A percentile compares a stretch with the other conserved stretches of the same genome.
These are phyloP conservation scores for Grammomys surdaster DNA, from an alignment of 2,113 vertebrate genomes.

Conservation along the genomic window DNA sequence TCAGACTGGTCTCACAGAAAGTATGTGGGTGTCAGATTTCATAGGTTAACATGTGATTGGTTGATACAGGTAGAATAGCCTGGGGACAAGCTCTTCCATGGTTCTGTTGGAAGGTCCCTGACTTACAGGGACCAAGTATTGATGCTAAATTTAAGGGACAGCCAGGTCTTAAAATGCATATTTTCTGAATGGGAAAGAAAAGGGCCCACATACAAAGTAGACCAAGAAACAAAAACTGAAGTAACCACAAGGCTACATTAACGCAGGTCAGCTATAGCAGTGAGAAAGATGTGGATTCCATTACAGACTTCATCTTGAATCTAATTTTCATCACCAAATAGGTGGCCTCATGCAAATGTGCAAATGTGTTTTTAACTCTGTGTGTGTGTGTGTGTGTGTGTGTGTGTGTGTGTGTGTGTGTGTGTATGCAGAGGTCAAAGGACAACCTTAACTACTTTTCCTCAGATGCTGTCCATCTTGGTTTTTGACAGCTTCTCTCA, in stretches of 20 bases:
- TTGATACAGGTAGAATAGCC: neutral
- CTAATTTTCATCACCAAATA: constrained; percentile 22
- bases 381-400: neutral
- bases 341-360: neutral
- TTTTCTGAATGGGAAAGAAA: neutral
- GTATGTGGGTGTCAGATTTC: neutral
- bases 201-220: neutral
- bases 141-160: neutral
- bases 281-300: neutral
- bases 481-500: neutral
- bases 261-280: neutral
- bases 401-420: neutral
- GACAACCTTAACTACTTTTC: neutral
- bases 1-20: neutral
- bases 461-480: neutral
- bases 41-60: neutral
- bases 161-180: constrained; percentile 16
- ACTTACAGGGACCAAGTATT: constrained; percentile 3
- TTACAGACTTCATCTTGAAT: neutral
- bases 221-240: constrained; percentile 4
- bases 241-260: neutral
- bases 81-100: neutral
- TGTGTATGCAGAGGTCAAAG: neutral
- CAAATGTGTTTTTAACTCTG: neutral
- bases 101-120: neutral